Evolutionary conservation across 2,113 vertebrate genomes (phyloP), one percentile per base, ranked within the genome.

Genomic region (Rhodinocichla rosea): DNA sequence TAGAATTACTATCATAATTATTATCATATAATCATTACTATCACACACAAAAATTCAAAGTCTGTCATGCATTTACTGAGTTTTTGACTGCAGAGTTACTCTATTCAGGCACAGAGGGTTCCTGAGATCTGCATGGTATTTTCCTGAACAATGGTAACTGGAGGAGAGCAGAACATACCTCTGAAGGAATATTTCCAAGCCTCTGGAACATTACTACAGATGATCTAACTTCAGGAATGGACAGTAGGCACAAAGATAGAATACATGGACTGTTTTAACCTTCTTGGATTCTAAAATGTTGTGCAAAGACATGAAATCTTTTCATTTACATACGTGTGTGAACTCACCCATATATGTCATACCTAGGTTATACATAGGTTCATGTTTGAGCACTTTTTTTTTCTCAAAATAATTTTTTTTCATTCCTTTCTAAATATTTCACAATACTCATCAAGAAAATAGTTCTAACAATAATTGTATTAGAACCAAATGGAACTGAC

Each of bases 251-350:
- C 32, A 76, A 63, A 5, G 11, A 7, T 39, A 47, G 35, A 59
- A 56, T 19, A n/a, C 8, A 50, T 18, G 3, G 23, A 20, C 13
- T 53, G 5, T 32, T 79, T n/a, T 49, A 32, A 53, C 10, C 35
- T 42, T 6, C 21, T 65, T 49, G 24, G 30, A 81, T 47, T 37
- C 24, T 40, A 52, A 89, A 70, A 24, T 19, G 1, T 35, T 90
- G 56, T n/a, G 26, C 27, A 53, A 55, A 74, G 6, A 42, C 6
- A 24, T 33, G 76, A 74, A 60, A 32, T 5, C 19, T 83, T 65
- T 45, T 3, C 5, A 5, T 52, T 89, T 40, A 18, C 2, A 27
- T 14, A 22, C 0, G 0, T 35, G 9, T 35, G 35, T 30, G 4
- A 81, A 60, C 6, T 65, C 3, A 32, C 23, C 30, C 10, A 6